Evolutionary conservation across 2,113 vertebrate species (phyloP).

Genomic region (Xiphophorus hellerii): DNA sequence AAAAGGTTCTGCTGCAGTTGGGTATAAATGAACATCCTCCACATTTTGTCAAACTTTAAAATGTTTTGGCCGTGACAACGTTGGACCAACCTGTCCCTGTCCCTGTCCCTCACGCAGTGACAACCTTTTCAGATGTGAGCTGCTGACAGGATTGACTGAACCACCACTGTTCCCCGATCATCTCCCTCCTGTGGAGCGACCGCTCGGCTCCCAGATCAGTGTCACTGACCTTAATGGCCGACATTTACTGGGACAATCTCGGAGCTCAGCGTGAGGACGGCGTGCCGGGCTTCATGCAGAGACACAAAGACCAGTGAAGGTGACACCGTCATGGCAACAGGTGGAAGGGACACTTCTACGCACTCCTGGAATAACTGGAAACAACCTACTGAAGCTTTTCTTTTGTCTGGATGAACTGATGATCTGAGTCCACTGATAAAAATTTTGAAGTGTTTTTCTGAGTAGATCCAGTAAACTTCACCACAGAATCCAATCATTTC

Average conservation of each 20-base stretch:
- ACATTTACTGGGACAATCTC: slow-evolving; percentile 35
- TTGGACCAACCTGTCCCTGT: background rate
- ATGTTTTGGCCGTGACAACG: background rate
- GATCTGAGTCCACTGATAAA: background rate
- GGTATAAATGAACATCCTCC: background rate
- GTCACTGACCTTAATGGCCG: slow-evolving; percentile 37
- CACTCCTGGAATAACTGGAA: background rate
- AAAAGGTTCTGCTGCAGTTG: too few relatives aligned
- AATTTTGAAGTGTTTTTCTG: background rate
- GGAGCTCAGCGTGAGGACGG: slow-evolving; percentile 30
- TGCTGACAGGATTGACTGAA: background rate
- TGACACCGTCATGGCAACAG: slow-evolving; percentile 6
- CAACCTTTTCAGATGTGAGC: slow-evolving; percentile 9
- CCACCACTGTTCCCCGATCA: slow-evolving; percentile 24
- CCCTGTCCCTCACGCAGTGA: background rate
- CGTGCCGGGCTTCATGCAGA: slow-evolving; percentile 26
- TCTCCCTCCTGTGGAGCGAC: background rate
- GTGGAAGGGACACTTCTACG: slow-evolving; percentile 1
- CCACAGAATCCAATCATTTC: background rate
- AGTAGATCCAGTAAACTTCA: background rate
- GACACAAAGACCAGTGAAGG: slow-evolving; percentile 46
- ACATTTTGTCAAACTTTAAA: background rate
- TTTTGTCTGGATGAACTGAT: background rate
- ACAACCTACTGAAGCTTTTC: background rate
- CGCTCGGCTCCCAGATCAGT: slow-evolving; percentile 16